Base-by-base conservation (phyloP, 2,113 vertebrate species). In the Crypturellus undulatus region DNA sequence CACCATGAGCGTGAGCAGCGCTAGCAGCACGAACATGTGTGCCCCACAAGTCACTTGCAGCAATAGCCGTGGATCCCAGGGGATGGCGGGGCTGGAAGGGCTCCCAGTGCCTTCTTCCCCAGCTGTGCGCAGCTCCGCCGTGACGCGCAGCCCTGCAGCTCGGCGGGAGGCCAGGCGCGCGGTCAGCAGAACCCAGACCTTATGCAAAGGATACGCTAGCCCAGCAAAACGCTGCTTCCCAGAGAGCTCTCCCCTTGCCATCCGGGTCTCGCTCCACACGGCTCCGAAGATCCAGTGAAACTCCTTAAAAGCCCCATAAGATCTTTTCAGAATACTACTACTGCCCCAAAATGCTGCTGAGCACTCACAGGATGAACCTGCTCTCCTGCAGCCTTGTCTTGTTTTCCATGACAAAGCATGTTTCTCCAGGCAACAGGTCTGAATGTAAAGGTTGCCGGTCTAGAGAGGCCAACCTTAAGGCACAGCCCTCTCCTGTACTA, bases 61-160 rank as follows among this genome's bases (percentile, higher is more conserved):
- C 25, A 62, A 21, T 9, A 24, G 11, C 17, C 15, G 30, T 0
- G 0, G 3, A 19, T 59, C 34, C 28, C n/a, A 36, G 10, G 10
- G 5, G 2, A 5, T 43, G 26, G 11, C n/a, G 13, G 34, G 32
- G 19, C 1, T 4, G 36, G 21, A 58, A 51, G 13, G 10, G 32
- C 16, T 72, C 8, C 2, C 6, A 9, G 2, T 52, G 5, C 12
- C 59, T n/a, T 15, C 12, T 67, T 18, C 24, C 20, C 38, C 45
- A 51, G 20, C 47, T 52, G 52, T 62, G 60, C 51, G 26, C 30
- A n/a, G 21, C 64, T 9, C 34, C 65, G 54, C 19, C 1, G 1
- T 15, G 40, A 20, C 26, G 0, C 20, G 42, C 26, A 40, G 58
- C 18, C 12, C 28, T 67, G 28, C 10, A 10, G 49, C 22, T 38